A percentile compares a stretch with the other conserved stretches of the same genome.
phyloP scores from a whole-genome alignment of 2,888 invertebrate species.

The Sceliomorpha sp. region DNA sequence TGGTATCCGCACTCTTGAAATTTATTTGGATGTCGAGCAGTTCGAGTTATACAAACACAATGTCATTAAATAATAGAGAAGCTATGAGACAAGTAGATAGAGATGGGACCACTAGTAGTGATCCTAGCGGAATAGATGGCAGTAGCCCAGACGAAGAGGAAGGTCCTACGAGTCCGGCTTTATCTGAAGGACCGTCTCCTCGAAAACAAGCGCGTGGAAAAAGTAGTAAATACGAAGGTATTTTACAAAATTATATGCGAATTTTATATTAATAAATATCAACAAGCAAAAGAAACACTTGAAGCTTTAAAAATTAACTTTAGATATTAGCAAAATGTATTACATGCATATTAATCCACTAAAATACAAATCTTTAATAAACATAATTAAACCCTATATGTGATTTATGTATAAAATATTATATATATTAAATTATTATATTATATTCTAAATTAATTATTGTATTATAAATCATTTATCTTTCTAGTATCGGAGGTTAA shows the following conservation, averaged over 20 bases:
- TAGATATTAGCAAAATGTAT: too few relatives aligned
- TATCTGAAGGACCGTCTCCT: constrained; percentile 83
- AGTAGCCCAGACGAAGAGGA: constrained; percentile 76
- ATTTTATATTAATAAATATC: too few relatives aligned
- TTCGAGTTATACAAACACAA: constrained; percentile 72
- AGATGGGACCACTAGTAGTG: constrained; percentile 76
- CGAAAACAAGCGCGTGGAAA: constrained; percentile 83
- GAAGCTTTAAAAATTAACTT: too few relatives aligned
- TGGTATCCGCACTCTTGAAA: constrained; percentile 94
- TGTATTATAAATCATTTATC: too few relatives aligned
- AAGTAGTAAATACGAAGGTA: constrained; percentile 74
- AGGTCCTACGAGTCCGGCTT: constrained; percentile 75
- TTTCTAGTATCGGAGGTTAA: constrained; percentile 11
- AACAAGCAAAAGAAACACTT: too few relatives aligned
- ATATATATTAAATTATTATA: too few relatives aligned
- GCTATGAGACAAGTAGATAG: constrained; percentile 67
- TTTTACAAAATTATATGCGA: constrained; percentile 2
- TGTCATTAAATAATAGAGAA: constrained; percentile 71
- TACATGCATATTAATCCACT: too few relatives aligned
- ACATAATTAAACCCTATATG: too few relatives aligned
- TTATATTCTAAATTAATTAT: too few relatives aligned
- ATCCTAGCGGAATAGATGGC: constrained; percentile 74
- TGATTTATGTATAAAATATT: too few relatives aligned
- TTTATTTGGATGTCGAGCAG: constrained; percentile 93
- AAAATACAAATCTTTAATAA: too few relatives aligned